These are phyloP conservation scores for Barbus barbus DNA, from an alignment of 2,113 vertebrate genomes.

Conservation along the genomic window DNA sequence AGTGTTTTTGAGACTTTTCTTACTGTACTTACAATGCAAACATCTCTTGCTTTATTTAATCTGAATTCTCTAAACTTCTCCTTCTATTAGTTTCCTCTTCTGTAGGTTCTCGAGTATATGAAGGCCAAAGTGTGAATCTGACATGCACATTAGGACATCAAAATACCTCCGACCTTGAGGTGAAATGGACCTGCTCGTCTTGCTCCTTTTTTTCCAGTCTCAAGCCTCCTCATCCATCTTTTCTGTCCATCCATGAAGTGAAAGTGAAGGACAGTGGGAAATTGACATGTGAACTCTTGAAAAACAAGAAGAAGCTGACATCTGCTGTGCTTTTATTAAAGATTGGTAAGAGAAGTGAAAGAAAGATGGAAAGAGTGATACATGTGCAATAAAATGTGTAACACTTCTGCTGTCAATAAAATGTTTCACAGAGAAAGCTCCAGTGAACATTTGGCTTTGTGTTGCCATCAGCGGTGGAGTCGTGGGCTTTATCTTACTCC, in stretches of 20 bases:
- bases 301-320: neutral
- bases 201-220: fast-evolving
- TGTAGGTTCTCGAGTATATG: constrained; percentile 16
- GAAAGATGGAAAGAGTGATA: constrained; percentile 52
- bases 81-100: constrained; percentile 24
- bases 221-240: fast-evolving
- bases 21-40: neutral
- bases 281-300: constrained; percentile 68
- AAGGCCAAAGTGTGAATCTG: constrained; percentile 68
- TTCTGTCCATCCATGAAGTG: constrained; percentile 49
- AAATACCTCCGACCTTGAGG: constrained; percentile 35
- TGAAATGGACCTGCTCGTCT: constrained; percentile 61
- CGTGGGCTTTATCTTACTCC: constrained; percentile 63
- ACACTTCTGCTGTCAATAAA: neutral
- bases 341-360: constrained; percentile 69
- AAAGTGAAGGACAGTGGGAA: constrained; percentile 43
- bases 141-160: constrained; percentile 59
- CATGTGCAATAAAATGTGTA: neutral
- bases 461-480: constrained; percentile 61
- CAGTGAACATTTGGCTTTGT: constrained; percentile 62
- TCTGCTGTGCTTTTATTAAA: constrained; percentile 55
- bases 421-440: constrained; percentile 56
- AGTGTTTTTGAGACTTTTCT: neutral
- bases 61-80: neutral
- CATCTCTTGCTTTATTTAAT: neutral